Evolutionary conservation across 2,113 vertebrate species (phyloP).

Genomic region (Taxidea taxus): DNA sequence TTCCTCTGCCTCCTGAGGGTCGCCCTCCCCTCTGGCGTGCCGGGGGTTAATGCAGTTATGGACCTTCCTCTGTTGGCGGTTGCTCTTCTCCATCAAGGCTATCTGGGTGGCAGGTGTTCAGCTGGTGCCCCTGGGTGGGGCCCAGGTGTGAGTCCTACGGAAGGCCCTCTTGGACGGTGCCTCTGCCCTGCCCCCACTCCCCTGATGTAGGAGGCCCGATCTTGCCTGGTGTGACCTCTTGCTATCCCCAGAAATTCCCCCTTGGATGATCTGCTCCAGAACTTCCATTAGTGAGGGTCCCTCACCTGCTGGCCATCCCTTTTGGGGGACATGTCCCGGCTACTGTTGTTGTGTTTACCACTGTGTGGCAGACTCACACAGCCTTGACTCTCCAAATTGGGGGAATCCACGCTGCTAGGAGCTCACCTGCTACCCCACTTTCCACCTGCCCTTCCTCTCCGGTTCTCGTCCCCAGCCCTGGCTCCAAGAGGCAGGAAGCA

Average conservation of each 20-base stretch:
- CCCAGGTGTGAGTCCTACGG: neutral
- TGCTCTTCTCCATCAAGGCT: accelerated
- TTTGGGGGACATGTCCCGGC: neutral
- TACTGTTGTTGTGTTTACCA: neutral
- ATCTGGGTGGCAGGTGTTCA: neutral
- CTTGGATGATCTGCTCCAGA: neutral
- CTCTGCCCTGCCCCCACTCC: too few relatives aligned
- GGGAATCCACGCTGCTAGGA: neutral
- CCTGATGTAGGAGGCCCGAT: neutral
- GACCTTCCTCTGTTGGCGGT: neutral
- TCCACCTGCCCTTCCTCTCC: neutral
- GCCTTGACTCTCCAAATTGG: neutral
- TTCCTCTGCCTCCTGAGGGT: neutral
- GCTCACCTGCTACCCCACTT: neutral
- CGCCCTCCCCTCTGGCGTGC: neutral
- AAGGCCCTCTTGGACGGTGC: neutral
- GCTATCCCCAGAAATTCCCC: neutral
- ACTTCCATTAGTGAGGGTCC: neutral
- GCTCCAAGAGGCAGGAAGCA: neutral
- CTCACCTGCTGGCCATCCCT: neutral
- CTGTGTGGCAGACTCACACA: neutral
- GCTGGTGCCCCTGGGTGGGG: too few relatives aligned
- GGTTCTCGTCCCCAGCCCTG: neutral
- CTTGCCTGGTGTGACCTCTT: too few relatives aligned
- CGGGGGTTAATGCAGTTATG: too few relatives aligned